Conservation (phyloP, 2,888 invertebrate species). For the Ypsolopha sequella region DNA sequence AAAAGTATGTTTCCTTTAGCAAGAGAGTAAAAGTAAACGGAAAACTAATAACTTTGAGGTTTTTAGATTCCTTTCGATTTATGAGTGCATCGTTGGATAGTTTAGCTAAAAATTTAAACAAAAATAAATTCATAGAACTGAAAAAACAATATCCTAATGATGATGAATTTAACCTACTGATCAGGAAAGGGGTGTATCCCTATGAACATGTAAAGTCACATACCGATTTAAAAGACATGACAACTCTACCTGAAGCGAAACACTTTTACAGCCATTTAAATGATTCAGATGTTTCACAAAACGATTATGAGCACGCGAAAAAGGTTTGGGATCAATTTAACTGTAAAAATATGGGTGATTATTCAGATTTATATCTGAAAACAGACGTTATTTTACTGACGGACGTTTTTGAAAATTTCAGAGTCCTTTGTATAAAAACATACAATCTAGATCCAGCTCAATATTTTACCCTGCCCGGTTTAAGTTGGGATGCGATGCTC, state of each 20-base stretch:
- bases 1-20: too few relatives aligned
- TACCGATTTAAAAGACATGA: constrained; percentile 10
- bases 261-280: constrained; percentile 12
- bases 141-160: constrained; percentile 5
- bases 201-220: constrained; percentile 17
- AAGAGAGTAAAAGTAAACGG: too few relatives aligned
- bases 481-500: constrained; percentile 19
- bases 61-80: too few relatives aligned
- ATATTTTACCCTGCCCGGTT: constrained; percentile 10
- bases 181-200: constrained; percentile 16
- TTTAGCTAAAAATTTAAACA: too few relatives aligned
- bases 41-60: too few relatives aligned
- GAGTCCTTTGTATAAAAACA: constrained; percentile 16
- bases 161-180: constrained; percentile 8
- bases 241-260: constrained; percentile 10
- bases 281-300: constrained; percentile 8
- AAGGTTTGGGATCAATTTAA: constrained; percentile 20
- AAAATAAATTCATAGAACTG: too few relatives aligned
- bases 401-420: constrained; percentile 29
- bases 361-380: constrained; percentile 25
- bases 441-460: constrained; percentile 13
- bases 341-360: constrained; percentile 18
- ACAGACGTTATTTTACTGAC: constrained; percentile 23
- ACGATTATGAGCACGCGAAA: constrained; percentile 16
- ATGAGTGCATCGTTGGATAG: too few relatives aligned